These are phyloP conservation scores for Lordiphosa andalusiaca DNA, from an alignment of 2,888 invertebrate genomes.

Conservation along the genomic window DNA sequence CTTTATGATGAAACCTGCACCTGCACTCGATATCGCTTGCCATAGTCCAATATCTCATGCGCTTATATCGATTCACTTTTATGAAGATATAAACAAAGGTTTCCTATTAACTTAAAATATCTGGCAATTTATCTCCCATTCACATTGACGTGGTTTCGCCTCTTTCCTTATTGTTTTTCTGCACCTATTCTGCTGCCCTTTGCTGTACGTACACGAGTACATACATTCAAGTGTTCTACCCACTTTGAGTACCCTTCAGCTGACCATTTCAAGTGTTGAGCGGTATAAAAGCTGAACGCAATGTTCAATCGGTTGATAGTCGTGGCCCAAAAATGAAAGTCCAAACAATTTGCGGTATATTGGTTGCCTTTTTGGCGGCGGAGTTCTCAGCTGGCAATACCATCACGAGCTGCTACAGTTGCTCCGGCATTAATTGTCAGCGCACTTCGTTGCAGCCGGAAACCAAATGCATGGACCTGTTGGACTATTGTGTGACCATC, in stretches of 20 bases:
- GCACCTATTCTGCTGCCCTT: constrained; percentile 5
- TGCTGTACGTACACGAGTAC: constrained; percentile 16
- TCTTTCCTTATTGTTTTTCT: no score
- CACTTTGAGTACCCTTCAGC: constrained; percentile 38
- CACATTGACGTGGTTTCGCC: no score
- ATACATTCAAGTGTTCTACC: constrained; percentile 30
- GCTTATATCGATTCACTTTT: no score
- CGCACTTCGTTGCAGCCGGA: constrained; percentile 53
- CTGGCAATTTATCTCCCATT: no score
- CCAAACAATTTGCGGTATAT: constrained; percentile 25
- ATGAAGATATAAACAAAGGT: no score
- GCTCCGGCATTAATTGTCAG: constrained; percentile 74
- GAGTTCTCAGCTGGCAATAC: constrained; percentile 51
- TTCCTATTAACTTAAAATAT: no score
- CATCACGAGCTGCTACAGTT: constrained; percentile 66
- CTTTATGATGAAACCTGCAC: no score
- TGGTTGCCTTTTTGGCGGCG: constrained; percentile 32
- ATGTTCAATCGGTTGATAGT: constrained; percentile 33
- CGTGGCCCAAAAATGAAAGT: constrained; percentile 41
- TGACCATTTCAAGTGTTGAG: constrained; percentile 29
- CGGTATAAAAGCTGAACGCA: constrained; percentile 50
- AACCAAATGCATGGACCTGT: constrained; percentile 62
- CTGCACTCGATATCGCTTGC: not conserved
- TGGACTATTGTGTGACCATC: constrained; percentile 77
- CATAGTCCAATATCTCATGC: not conserved